Percentiles rank a stretch among this genome's conserved stretches.
Conservation (phyloP, 2,888 invertebrate genomes). For the Furcula furcula region DNA sequence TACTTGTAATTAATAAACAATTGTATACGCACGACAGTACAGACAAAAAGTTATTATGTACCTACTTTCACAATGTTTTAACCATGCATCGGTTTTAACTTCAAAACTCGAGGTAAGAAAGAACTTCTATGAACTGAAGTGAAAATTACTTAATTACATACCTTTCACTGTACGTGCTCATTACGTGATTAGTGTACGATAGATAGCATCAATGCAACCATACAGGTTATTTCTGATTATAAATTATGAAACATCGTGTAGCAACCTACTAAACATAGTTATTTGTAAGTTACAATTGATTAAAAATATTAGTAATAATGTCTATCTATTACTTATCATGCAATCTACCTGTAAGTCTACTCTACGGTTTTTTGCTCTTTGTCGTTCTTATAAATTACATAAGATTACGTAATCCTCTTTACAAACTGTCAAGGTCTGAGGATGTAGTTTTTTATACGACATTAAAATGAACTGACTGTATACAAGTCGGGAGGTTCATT, state of each 20-base stretch:
- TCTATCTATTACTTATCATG: neutral
- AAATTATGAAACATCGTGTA: slow-evolving; percentile 31
- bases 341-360: no score
- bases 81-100: neutral
- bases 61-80: no score
- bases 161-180: slow-evolving; percentile 29
- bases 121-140: slow-evolving; percentile 6
- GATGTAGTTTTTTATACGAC: slow-evolving; percentile 12
- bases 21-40: no score
- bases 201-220: slow-evolving; percentile 28
- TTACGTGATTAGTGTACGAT: slow-evolving; percentile 6
- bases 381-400: neutral
- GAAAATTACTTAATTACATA: slow-evolving; percentile 4
- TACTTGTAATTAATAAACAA: no score
- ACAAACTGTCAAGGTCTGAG: neutral
- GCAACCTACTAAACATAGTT: no score
- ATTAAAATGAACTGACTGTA: slow-evolving; percentile 9
- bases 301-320: no score
- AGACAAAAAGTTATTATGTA: no score
- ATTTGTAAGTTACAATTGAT: no score
- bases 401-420: slow-evolving; percentile 1
- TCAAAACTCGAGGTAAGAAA: neutral
- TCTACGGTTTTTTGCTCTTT: neutral
- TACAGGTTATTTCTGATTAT: slow-evolving; percentile 20
- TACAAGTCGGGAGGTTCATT: slow-evolving; percentile 14